Percentiles rank a stretch among this genome's conserved stretches.
Conservation (phyloP, 2,113 vertebrate genomes). For the Paramormyrops kingsleyae region DNA sequence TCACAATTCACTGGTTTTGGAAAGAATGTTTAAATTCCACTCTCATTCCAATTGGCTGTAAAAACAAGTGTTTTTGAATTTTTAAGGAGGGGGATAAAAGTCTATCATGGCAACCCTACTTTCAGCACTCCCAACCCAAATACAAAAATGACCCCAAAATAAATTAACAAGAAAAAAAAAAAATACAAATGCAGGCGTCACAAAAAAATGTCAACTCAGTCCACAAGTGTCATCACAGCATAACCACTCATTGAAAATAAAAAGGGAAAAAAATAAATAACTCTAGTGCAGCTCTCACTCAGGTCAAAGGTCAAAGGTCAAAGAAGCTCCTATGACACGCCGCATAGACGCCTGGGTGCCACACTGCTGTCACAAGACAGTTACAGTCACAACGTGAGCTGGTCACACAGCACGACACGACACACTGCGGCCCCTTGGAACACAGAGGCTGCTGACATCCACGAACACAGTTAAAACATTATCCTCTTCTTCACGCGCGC, state of each 20-base stretch:
- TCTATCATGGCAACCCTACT: conserved; percentile 97
- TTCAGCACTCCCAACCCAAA: conserved; percentile 82
- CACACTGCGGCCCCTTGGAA: conserved; percentile 55
- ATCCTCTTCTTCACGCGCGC: conserved; percentile 43
- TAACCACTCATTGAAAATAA: conserved; percentile 74
- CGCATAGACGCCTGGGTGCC: conserved; percentile 64
- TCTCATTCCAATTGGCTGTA: background rate
- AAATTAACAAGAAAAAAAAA: conserved; percentile 38
- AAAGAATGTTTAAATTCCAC: background rate
- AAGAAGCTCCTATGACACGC: conserved; percentile 69
- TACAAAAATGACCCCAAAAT: conserved; percentile 54
- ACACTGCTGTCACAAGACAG: conserved; percentile 48
- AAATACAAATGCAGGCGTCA: conserved; percentile 69
- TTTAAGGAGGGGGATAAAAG: background rate
- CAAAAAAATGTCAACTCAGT: conserved; percentile 57
- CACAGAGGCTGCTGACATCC: background rate
- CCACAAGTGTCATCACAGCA: conserved; percentile 79
- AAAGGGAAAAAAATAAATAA: conserved; percentile 58
- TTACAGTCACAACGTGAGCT: conserved; percentile 54
- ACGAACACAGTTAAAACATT: conserved; percentile 51
- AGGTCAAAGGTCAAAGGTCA: conserved; percentile 65
- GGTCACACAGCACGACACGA: conserved; percentile 17
- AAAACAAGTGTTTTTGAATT: background rate
- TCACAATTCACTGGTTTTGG: background rate
- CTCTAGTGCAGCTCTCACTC: conserved; percentile 68